Percentiles rank a stretch among this genome's conserved stretches.
phyloP scores from a whole-genome alignment of 2,113 vertebrate species.

The Dermatemys mawii region DNA sequence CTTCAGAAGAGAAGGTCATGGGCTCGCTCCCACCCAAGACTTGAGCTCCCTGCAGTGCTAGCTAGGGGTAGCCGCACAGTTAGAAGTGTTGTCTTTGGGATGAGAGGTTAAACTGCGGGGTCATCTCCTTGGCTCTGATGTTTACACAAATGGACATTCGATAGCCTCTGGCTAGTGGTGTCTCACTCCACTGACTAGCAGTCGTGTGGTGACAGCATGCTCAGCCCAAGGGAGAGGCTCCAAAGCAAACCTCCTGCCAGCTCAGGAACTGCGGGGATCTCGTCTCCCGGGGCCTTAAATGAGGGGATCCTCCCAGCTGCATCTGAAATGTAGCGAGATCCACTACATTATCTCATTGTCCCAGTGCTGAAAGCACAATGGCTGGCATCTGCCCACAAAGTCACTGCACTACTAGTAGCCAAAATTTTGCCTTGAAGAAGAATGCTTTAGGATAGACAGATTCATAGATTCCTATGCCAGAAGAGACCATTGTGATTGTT shows the following conservation, averaged over 20 bases:
- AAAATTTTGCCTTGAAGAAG: not conserved
- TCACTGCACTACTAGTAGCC: not conserved
- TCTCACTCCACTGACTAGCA: not conserved
- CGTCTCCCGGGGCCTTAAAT: not conserved
- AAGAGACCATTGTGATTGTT: not conserved
- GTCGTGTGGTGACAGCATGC: fast-evolving
- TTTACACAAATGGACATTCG: not conserved
- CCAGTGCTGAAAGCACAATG: not conserved
- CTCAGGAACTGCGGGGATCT: not conserved
- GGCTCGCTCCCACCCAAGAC: not conserved
- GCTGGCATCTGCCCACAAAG: not conserved
- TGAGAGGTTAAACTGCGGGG: not conserved
- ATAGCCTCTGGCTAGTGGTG: fast-evolving
- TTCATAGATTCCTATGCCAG: not conserved
- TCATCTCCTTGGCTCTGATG: not conserved
- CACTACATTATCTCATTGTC: fast-evolving
- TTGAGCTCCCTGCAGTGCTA: not conserved
- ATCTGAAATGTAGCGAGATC: not conserved
- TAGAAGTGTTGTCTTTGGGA: not conserved
- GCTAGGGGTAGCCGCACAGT: not conserved
- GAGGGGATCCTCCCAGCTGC: not conserved
- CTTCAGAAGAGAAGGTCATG: not conserved
- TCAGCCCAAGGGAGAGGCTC: not conserved
- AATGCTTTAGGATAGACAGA: not conserved
- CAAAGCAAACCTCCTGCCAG: not conserved